Base-by-base conservation (phyloP, 2,113 vertebrate species). In the Trematomus loennbergii region DNA sequence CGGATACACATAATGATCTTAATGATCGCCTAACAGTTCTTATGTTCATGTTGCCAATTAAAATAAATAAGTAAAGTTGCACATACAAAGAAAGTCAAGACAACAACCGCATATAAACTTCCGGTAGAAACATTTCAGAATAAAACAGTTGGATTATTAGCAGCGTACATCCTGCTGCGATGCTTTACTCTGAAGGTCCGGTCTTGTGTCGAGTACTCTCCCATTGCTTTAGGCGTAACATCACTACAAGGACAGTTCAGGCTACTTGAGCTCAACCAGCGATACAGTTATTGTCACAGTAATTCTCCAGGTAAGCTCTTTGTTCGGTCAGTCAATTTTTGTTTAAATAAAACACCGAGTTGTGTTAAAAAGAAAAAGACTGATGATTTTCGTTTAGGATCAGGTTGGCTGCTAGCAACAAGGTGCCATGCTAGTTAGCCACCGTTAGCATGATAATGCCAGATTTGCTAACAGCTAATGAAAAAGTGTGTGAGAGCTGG, bases 371-470 rank as follows among this genome's bases (percentile, higher is more conserved):
- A 20, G 9, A 22, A 40, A 9, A 54, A 1, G 0, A 1, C 7
- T 0, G 2, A 20, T 40, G 12, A 3, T 60, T 46, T 74, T 2
- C 2, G 29, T 9, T 72, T 40, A 40, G 36, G 36, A 40, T 40
- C 17, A 18, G 13, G 45, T 5, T 62, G 25, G 45, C 12, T 18
- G 49, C 33, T 45, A 43, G 64, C 58, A 52, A 75, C 64, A 53
- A 62, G 43, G 18, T 76, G 40, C 49, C 72, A 62, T 45, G 80
- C 72, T 85, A 87, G 78, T 78, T 88, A 88, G 75, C 89, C 53
- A 67, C 45, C 0, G 67, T 78, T 87, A 91, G 83, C 89, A 76
- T 82, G 89, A 87, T 91, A 91, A 82, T 67, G 58, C 52, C 58
- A 85, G 85, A 80, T 72, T 81, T 84, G 68, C 83, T 75, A 86